phyloP scores from a whole-genome alignment of 2,797 vertebrate species.

The Fistularia tabacaria region DNA sequence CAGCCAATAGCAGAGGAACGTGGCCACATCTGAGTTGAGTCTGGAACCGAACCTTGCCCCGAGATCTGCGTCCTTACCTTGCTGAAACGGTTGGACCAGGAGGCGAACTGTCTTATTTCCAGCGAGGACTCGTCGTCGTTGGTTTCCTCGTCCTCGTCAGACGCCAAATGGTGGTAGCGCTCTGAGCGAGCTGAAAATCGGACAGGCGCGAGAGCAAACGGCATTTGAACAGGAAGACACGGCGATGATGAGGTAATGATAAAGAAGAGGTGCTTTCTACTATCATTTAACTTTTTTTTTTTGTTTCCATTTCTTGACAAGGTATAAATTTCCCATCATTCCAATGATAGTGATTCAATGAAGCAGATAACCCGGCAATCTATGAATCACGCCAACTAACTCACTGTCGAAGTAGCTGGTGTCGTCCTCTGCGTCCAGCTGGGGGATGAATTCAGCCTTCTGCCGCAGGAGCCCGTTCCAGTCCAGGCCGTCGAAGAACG shows the following conservation, averaged over 20 bases:
- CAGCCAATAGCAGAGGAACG: no score
- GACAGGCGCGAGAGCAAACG: not conserved
- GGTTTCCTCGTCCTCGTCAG: constrained; percentile 89
- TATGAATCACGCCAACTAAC: constrained; percentile 26
- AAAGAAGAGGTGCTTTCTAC: no score
- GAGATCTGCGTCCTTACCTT: constrained; percentile 75
- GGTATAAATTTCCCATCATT: no score
- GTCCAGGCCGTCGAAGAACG: constrained; percentile 89
- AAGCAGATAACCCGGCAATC: no score
- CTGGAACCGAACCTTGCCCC: no score
- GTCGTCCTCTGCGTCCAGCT: constrained; percentile 92
- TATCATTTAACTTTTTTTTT: no score
- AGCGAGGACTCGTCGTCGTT: constrained; percentile 91
- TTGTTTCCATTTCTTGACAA: no score
- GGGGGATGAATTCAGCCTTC: constrained; percentile 96
- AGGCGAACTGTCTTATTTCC: constrained; percentile 93
- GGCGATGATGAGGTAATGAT: no score
- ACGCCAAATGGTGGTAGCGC: constrained; percentile 90
- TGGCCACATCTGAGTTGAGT: no score
- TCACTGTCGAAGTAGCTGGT: constrained; percentile 99
- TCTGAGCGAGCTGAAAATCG: constrained; percentile 84
- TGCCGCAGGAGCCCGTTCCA: constrained; percentile 95
- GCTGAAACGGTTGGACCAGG: constrained; percentile 98
- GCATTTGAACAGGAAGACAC: no score
- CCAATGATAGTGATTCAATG: no score